Percentiles rank a stretch among this genome's conserved stretches.
phyloP scores from a whole-genome alignment of 37 sponge, comb jelly and placozoan species.

The Haliclona indistincta region DNA sequence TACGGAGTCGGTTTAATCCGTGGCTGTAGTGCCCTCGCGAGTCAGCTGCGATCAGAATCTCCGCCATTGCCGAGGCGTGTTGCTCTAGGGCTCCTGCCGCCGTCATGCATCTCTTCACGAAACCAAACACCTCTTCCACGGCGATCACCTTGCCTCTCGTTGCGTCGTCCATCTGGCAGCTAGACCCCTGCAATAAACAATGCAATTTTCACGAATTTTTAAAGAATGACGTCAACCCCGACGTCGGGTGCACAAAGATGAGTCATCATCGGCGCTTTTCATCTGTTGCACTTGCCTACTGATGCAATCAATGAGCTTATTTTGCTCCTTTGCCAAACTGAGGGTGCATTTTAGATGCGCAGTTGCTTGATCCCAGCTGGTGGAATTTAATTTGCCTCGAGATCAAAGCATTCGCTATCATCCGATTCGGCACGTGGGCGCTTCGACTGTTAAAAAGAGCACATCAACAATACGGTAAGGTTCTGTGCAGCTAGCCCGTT shows the following conservation, averaged over 20 bases:
- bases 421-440: not conserved
- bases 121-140: constrained; percentile 41
- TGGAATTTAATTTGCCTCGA: not conserved
- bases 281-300: too few relatives aligned
- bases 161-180: not conserved
- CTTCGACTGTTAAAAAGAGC: too few relatives aligned
- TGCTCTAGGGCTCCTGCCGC: constrained; percentile 32
- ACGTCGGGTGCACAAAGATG: too few relatives aligned
- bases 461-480: not conserved
- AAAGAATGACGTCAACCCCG: too few relatives aligned
- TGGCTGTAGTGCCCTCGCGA: constrained; percentile 93
- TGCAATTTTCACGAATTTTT: too few relatives aligned
- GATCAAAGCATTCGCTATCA: not conserved
- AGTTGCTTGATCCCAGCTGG: not conserved
- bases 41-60: constrained; percentile 79
- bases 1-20: constrained; percentile 90
- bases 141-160: constrained; percentile 27
- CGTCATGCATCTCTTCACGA: constrained; percentile 56
- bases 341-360: too few relatives aligned
- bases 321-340: too few relatives aligned
- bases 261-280: too few relatives aligned
- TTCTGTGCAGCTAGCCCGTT: not conserved
- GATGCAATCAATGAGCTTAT: too few relatives aligned
- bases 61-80: constrained; percentile 69
- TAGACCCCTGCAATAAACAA: not conserved